Conservation (phyloP, 1,140 invertebrate genomes). For the Diachasmimorpha longicaudata region DNA sequence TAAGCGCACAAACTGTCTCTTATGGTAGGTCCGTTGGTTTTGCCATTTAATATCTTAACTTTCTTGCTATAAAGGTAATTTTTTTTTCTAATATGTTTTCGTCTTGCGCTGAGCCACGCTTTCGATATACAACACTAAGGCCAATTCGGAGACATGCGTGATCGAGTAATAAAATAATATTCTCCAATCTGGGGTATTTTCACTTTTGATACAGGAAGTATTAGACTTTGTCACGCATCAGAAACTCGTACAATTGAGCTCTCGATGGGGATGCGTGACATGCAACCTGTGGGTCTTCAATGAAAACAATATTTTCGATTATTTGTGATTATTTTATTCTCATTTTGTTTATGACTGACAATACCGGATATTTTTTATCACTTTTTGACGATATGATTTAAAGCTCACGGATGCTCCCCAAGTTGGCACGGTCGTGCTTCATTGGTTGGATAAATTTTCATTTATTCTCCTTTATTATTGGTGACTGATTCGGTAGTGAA, state of each 20-base stretch:
- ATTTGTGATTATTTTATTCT: slow-evolving; percentile 18
- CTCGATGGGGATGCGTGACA: not conserved
- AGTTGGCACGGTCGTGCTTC: slow-evolving; percentile 7
- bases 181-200: not conserved
- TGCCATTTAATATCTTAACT: slow-evolving; percentile 21
- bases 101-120: not conserved
- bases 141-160: slow-evolving; percentile 34
- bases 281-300: not conserved
- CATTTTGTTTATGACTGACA: slow-evolving; percentile 13
- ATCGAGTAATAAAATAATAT: slow-evolving; percentile 48
- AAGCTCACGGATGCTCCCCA: slow-evolving; percentile 30
- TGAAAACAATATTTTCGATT: not conserved
- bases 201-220: not conserved
- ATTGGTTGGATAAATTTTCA: not conserved
- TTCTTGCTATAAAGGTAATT: slow-evolving; percentile 22
- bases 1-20: slow-evolving; percentile 56
- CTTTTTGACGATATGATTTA: slow-evolving; percentile 30
- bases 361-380: slow-evolving; percentile 7
- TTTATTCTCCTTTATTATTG: not conserved
- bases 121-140: slow-evolving; percentile 11
- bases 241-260: not conserved
- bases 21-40: slow-evolving; percentile 48
- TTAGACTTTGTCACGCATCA: not conserved
- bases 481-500: not conserved
- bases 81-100: not conserved